Conservation (phyloP, 2,113 vertebrate genomes). For the Hiodon alosoides region DNA sequence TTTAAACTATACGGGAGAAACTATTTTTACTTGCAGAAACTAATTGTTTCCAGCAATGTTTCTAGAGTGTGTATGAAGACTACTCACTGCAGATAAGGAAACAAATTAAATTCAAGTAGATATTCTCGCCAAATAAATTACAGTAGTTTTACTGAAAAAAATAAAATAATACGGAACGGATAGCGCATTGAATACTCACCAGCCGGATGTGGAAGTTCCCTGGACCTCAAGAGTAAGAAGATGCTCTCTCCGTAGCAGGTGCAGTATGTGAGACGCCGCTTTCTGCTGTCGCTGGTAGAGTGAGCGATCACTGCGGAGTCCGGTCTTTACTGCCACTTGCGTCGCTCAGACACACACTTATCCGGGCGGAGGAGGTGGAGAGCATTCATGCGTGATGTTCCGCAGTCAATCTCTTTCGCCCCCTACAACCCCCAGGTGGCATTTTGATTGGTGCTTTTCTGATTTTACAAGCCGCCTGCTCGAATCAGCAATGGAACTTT, state of each 20-base stretch:
- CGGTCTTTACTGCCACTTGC: conserved; percentile 15
- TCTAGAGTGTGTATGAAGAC: too few relatives aligned
- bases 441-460: conserved; percentile 34
- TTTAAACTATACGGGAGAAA: too few relatives aligned
- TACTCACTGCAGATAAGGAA: too few relatives aligned
- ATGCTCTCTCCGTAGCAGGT: conserved; percentile 6
- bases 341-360: conserved; percentile 29
- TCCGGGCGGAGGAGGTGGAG: conserved; percentile 6
- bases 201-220: neutral
- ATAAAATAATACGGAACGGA: neutral
- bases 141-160: neutral
- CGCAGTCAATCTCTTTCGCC: conserved; percentile 12
- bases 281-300: neutral
- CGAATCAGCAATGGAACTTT: conserved; percentile 17
- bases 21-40: too few relatives aligned
- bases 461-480: conserved; percentile 30
- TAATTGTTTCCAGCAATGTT: too few relatives aligned
- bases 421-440: conserved; percentile 25
- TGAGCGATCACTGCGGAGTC: conserved; percentile 13
- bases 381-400: conserved; percentile 8
- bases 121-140: too few relatives aligned
- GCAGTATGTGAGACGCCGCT: neutral
- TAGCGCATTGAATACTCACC: conserved; percentile 17
- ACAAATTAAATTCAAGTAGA: too few relatives aligned
- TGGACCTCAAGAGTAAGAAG: neutral